A percentile compares a stretch with the other conserved stretches of the same genome.
These are phyloP conservation scores for Diplazon laetatorius DNA, from an alignment of 2,888 invertebrate species.

Conservation along the genomic window DNA sequence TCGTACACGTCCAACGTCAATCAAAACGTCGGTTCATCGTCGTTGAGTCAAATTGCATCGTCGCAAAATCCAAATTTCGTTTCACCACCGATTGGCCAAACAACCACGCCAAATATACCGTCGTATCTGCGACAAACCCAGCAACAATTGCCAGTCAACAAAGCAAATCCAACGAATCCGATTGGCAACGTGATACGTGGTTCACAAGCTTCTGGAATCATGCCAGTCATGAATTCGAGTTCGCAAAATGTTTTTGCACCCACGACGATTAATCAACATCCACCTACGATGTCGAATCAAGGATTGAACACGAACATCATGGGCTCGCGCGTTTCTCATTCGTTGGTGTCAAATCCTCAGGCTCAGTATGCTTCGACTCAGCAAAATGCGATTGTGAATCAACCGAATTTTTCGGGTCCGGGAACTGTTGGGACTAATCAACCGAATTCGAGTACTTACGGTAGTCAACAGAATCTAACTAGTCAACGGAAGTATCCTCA, in stretches of 20 bases:
- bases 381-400: constrained; percentile 22
- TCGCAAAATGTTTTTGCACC: constrained; percentile 50
- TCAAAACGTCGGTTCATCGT: constrained; percentile 14
- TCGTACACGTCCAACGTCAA: constrained; percentile 9
- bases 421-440: constrained; percentile 35
- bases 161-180: constrained; percentile 9
- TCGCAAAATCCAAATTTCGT: constrained; percentile 12
- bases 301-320: constrained; percentile 18
- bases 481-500: constrained; percentile 76
- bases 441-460: constrained; percentile 65
- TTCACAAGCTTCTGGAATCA: constrained; percentile 10
- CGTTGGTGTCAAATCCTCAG: constrained; percentile 40
- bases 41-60: constrained; percentile 30
- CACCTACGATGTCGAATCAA: constrained; percentile 18
- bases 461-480: constrained; percentile 73
- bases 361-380: constrained; percentile 45
- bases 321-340: constrained; percentile 11
- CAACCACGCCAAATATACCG: constrained; percentile 22
- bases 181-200: not conserved
- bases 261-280: constrained; percentile 26
- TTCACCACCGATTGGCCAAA: constrained; percentile 12
- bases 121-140: constrained; percentile 34
- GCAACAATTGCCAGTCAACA: constrained; percentile 33
- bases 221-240: constrained; percentile 27
- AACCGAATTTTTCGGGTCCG: constrained; percentile 21